Evolutionary conservation across 1,140 invertebrate genomes (phyloP), one percentile per base, ranked within the genome.

Genomic region (Mylabris phalerata): DNA sequence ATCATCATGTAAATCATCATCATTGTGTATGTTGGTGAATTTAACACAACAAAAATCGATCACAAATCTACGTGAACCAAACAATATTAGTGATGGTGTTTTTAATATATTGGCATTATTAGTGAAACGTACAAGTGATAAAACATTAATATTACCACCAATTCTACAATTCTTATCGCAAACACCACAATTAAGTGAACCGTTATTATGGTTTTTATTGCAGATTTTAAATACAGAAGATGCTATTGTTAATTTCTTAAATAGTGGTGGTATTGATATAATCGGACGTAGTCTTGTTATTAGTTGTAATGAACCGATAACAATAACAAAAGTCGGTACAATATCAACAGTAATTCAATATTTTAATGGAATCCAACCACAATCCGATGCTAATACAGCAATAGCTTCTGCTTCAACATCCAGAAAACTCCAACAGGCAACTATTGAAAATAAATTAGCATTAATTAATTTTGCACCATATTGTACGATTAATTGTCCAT

Each of bases 391-490:
- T 70, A 25, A 71, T 71, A 41, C 77, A 72, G 61, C 77, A 80
- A 47, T 82, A 81, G 46, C 75, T 63, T 59, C 79, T 70, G 55
- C 77, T 67, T 73, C 48, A 39, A 78, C 71, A 60, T 79, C 73
- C 45, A 86, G 84, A 67, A 86, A 85, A 68, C 69, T 75, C 1
- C 72, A 79, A 32, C 77, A 77, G 48, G 71, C 77, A 1, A 74
- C 74, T 25, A 67, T 77, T 9, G 79, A 81, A 61, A 79, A 79
- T 19, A 75, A 75, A 10, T 81, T 85, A 67, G 87, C 88, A 2
- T 73, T 93, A 3, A 77, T 92, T 10, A 96, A 95, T 74, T 94
- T 95, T 75, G 92, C 92, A 13, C 92, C 92, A 1, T 79, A 93
- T 24, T 88, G 86, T 82, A 75, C 62, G 9, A 73, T 72, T 56